Evolutionary conservation across 2,797 vertebrate genomes (phyloP).

Genomic region (Lepidocolaptes lacrymiger): DNA sequence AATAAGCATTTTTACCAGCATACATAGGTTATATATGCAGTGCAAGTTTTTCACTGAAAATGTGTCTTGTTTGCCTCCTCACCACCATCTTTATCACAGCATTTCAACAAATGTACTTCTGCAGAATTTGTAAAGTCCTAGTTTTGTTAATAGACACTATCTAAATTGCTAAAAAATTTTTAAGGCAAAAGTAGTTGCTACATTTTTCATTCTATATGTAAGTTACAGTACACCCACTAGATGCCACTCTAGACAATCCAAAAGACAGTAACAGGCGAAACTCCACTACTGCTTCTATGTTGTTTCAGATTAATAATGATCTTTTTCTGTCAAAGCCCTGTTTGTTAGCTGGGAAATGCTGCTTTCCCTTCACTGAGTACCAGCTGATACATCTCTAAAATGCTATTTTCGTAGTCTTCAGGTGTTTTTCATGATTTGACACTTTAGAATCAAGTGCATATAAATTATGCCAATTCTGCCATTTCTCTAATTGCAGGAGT

Average conservation of each 20-base stretch:
- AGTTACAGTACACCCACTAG: background rate
- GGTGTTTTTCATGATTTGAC: background rate
- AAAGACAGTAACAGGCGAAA: background rate
- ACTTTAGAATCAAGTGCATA: background rate
- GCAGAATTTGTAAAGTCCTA: background rate
- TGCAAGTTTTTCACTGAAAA: background rate
- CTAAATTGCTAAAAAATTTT: background rate
- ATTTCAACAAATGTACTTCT: background rate
- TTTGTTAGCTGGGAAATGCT: background rate
- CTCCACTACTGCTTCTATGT: background rate
- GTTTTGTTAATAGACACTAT: background rate
- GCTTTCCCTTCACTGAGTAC: background rate
- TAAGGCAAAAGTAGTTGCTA: background rate
- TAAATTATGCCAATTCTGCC: background rate
- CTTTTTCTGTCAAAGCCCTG: background rate
- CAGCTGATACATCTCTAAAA: background rate
- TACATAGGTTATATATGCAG: fast-evolving
- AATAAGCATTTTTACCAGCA: background rate
- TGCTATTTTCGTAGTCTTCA: background rate
- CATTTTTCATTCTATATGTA: background rate
- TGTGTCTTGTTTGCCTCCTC: background rate
- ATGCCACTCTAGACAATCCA: background rate
- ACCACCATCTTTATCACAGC: background rate
- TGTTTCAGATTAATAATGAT: background rate
- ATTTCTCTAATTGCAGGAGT: background rate